Conservation (phyloP, 2,888 invertebrate genomes). For the Hyalella azteca region DNA sequence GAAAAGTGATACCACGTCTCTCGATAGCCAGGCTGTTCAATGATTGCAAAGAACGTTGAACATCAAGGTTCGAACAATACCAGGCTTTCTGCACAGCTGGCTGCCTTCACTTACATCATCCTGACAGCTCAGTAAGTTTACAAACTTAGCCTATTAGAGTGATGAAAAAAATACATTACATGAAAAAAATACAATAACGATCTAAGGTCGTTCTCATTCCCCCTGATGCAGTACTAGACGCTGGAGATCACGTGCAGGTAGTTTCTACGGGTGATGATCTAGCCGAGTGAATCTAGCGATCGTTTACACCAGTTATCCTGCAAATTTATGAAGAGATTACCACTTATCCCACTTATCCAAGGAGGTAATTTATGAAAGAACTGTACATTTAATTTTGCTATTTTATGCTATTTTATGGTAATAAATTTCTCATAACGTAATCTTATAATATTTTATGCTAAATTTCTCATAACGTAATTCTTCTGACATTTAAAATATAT, state of each 20-base stretch:
- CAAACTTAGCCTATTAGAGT: constrained; percentile 23
- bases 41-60: background rate
- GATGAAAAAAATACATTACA: background rate
- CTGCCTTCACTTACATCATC: background rate
- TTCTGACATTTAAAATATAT: too few species aligned
- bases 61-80: background rate
- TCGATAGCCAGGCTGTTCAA: background rate
- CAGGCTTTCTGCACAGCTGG: background rate
- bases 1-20: background rate
- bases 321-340: too few species aligned
- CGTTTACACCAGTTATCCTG: too few species aligned
- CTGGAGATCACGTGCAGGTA: background rate
- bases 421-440: too few species aligned
- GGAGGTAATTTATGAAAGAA: too few species aligned
- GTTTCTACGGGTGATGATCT: too few species aligned
- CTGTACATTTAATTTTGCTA: too few species aligned
- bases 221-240: background rate
- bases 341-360: too few species aligned
- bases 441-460: too few species aligned
- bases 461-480: too few species aligned
- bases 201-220: background rate
- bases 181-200: background rate
- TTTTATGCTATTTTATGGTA: too few species aligned
- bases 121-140: background rate
- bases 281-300: too few species aligned